Evolutionary conservation across 2,888 invertebrate species (phyloP).

Genomic region (Carpatolechia fugitivella): DNA sequence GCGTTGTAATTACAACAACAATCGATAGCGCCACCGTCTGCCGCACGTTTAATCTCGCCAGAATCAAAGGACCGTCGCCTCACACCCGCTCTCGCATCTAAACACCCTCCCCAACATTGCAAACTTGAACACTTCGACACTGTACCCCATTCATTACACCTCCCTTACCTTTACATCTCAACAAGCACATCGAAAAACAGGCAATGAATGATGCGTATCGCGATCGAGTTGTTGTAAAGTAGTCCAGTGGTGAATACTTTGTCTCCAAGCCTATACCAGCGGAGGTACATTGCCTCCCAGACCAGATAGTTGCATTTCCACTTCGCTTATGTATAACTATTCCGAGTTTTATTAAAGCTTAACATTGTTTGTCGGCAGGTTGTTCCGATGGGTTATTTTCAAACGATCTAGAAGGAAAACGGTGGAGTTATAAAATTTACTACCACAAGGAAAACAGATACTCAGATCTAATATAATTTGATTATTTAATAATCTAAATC

Average conservation of each 20-base stretch:
- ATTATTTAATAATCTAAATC: too few relatives aligned
- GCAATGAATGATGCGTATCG: neutral
- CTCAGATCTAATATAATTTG: too few relatives aligned
- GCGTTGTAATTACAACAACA: constrained; percentile 80
- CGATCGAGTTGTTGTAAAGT: constrained; percentile 44
- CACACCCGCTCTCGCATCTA: constrained; percentile 60
- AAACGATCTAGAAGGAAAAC: too few relatives aligned
- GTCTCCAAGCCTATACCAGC: constrained; percentile 72
- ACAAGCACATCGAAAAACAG: neutral
- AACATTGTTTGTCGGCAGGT: constrained; percentile 48
- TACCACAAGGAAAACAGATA: too few relatives aligned
- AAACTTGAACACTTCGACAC: constrained; percentile 25
- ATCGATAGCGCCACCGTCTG: constrained; percentile 80
- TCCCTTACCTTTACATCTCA: neutral
- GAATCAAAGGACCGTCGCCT: constrained; percentile 77
- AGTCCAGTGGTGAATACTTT: constrained; percentile 54
- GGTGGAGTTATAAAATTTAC: too few relatives aligned
- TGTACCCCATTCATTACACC: constrained; percentile 38
- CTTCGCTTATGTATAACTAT: constrained; percentile 62
- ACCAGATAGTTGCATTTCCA: constrained; percentile 75
- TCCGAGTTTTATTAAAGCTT: constrained; percentile 67
- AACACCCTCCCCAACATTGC: constrained; percentile 45
- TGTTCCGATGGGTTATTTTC: constrained; percentile 1
- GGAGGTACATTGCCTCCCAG: constrained; percentile 66
- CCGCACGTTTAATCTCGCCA: constrained; percentile 78